These are phyloP conservation scores for Callosobruchus maculatus DNA, from an alignment of 2,888 invertebrate genomes.

Conservation along the genomic window DNA sequence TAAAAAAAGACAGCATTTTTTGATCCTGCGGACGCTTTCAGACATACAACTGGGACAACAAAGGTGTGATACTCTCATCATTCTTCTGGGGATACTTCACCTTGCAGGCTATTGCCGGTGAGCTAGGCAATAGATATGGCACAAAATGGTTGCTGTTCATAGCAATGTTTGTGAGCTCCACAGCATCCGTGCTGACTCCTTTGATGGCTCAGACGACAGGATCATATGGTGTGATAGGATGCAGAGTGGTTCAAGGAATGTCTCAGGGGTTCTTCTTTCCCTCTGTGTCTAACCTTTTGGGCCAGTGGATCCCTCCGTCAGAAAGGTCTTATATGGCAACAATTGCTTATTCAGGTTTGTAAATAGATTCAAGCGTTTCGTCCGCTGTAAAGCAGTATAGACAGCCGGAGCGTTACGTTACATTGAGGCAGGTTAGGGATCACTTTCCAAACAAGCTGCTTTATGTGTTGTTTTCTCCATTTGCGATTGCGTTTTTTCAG, in stretches of 20 bases:
- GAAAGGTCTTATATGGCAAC: constrained; percentile 69
- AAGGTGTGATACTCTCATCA: constrained; percentile 62
- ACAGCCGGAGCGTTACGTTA: no score
- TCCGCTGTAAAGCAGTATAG: no score
- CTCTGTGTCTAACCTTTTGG: constrained; percentile 64
- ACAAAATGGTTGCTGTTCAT: constrained; percentile 62
- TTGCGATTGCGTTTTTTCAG: no score
- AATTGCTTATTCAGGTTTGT: constrained; percentile 61
- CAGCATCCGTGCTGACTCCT: constrained; percentile 65
- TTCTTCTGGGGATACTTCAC: constrained; percentile 78
- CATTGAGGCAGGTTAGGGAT: no score
- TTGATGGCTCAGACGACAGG: constrained; percentile 60
- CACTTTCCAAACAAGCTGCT: no score
- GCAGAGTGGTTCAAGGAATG: constrained; percentile 69
- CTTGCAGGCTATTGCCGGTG: constrained; percentile 69
- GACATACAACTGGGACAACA: constrained; percentile 23
- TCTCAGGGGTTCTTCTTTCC: constrained; percentile 72
- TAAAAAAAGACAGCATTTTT: no score
- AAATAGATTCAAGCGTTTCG: no score
- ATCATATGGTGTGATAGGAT: constrained; percentile 58
- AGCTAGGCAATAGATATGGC: constrained; percentile 69
- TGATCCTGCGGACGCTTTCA: constrained; percentile 52
- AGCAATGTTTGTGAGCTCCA: constrained; percentile 58
- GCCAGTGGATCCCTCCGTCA: constrained; percentile 69
- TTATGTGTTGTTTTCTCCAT: no score